phyloP scores from a whole-genome alignment of 2,113 vertebrate species.

The Okapia johnstoni region DNA sequence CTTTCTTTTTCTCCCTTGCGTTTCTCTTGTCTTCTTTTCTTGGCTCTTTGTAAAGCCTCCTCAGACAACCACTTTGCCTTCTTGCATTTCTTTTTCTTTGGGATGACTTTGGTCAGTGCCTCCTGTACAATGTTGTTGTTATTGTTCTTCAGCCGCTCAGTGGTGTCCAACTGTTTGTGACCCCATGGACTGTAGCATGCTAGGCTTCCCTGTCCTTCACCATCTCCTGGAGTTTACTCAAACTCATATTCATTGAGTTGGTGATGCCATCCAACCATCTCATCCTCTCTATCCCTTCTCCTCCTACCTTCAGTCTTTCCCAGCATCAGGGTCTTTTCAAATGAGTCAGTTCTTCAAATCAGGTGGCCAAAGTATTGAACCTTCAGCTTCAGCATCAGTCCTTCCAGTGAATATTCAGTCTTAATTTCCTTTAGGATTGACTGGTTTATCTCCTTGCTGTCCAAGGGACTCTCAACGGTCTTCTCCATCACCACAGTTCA shows the following conservation, averaged over 20 bases:
- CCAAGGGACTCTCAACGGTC: background rate
- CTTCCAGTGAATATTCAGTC: background rate
- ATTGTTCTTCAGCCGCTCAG: accelerated
- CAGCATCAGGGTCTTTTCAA: background rate
- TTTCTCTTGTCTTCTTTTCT: background rate
- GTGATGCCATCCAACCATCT: background rate
- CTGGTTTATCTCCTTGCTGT: background rate
- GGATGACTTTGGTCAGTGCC: background rate
- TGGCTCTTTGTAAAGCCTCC: background rate
- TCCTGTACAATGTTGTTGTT: background rate
- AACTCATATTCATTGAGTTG: background rate
- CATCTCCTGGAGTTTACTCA: background rate
- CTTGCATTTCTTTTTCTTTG: background rate
- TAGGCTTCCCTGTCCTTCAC: background rate
- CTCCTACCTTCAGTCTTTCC: background rate
- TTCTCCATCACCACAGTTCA: background rate
- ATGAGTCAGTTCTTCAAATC: background rate
- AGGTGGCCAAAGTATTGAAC: background rate
- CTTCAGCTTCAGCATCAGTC: background rate
- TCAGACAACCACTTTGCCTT: background rate
- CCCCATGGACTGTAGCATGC: background rate
- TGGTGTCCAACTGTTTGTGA: background rate
- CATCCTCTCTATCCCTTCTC: background rate
- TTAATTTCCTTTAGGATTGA: background rate
- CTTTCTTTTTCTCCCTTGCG: background rate